Evolutionary conservation across 37 sponge, comb jelly and placozoan genomes (phyloP).

Genomic region (Halisarca cf. caerulea): DNA sequence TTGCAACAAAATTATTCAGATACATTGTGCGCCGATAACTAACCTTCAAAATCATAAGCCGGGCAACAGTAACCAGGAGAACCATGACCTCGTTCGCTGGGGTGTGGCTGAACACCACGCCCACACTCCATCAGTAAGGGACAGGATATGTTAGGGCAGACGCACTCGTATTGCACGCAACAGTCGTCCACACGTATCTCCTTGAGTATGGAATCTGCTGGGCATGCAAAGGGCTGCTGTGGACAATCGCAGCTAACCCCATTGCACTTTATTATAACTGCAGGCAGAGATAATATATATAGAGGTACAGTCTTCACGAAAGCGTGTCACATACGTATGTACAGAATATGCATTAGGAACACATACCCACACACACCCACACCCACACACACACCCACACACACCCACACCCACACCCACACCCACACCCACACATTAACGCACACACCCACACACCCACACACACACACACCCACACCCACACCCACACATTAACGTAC

Average conservation of each 20-base stretch:
- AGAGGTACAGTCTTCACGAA: not conserved
- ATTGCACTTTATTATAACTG: constrained; percentile 15
- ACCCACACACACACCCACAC: too few relatives aligned
- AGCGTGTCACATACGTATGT: not conserved
- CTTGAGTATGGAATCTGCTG: constrained; percentile 66
- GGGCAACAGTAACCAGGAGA: constrained; percentile 86
- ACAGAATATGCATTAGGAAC: not conserved
- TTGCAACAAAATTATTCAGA: not conserved
- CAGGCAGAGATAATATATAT: constrained; percentile 27
- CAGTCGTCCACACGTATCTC: constrained; percentile 48
- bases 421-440: too few relatives aligned
- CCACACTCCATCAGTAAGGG: constrained; percentile 75
- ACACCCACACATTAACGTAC: too few relatives aligned
- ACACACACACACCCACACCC: too few relatives aligned
- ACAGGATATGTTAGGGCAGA: constrained; percentile 68
- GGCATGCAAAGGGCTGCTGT: constrained; percentile 57
- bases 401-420: too few relatives aligned
- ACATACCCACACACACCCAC: too few relatives aligned
- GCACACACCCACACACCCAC: too few relatives aligned
- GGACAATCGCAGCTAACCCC: constrained; percentile 55
- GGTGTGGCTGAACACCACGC: constrained; percentile 63
- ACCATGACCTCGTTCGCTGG: constrained; percentile 57
- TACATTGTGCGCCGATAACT: not conserved
- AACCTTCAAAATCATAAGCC: constrained; percentile 61
- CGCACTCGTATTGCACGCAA: constrained; percentile 78